Conservation (phyloP, 2,113 vertebrate species). For the Xiphophorus maculatus region DNA sequence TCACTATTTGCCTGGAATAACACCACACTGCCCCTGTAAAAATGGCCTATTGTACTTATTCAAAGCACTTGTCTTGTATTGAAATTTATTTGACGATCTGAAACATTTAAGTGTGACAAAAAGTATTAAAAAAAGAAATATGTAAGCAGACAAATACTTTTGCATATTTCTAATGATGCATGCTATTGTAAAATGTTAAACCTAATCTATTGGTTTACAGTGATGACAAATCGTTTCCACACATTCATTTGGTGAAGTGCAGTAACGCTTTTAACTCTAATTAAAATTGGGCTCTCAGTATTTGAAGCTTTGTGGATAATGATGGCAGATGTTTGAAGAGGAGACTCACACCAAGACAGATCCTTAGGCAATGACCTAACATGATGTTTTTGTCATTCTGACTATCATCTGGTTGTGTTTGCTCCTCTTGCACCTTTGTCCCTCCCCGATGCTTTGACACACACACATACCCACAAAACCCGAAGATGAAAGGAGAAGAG, state of each 20-base stretch:
- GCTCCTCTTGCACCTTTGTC: conserved; percentile 72
- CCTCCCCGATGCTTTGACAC: conserved; percentile 70
- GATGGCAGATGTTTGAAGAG: conserved; percentile 34
- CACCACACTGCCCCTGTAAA: too few relatives aligned
- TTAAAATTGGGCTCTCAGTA: neutral
- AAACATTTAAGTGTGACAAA: too few relatives aligned
- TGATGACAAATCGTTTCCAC: neutral
- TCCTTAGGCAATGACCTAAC: conserved; percentile 29
- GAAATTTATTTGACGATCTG: too few relatives aligned
- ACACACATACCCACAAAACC: conserved; percentile 47
- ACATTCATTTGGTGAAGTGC: neutral
- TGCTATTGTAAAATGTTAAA: too few relatives aligned
- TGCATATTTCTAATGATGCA: too few relatives aligned
- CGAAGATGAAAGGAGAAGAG: conserved; percentile 94
- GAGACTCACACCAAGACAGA: conserved; percentile 28
- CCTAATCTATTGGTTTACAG: neutral
- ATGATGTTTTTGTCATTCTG: conserved; percentile 50
- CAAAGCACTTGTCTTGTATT: too few relatives aligned
- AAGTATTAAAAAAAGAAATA: too few relatives aligned
- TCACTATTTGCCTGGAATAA: too few relatives aligned
- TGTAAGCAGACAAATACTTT: too few relatives aligned
- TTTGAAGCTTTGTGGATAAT: conserved; percentile 20
- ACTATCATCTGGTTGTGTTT: conserved; percentile 79
- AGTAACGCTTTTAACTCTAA: neutral
- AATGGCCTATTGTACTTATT: too few relatives aligned